Evolutionary conservation across 1,140 invertebrate genomes (phyloP), one percentile per base, ranked within the genome.

Genomic region (Drosophila ficusphila): DNA sequence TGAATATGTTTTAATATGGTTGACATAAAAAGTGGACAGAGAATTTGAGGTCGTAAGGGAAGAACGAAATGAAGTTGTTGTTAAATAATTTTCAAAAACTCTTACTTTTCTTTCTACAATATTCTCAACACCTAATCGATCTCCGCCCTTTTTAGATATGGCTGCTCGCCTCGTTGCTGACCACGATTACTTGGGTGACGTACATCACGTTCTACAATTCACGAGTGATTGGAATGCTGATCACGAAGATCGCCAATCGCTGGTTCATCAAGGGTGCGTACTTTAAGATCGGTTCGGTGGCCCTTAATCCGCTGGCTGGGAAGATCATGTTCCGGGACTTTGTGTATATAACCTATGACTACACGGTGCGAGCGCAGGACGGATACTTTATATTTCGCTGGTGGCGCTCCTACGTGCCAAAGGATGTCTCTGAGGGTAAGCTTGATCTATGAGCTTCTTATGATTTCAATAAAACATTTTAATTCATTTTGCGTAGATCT

Each of bases 291-390:
- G 97, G 98, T 62, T 99, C 98, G 11, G 95, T 99, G 79, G 98
- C 97, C 2, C 92, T 99, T 31, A 98, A 98, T 92, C 96, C 97
- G 21, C 93, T 99, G 67, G 97, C 98, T 70, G 99, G 99, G 2
- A 99, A 99, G 93, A 96, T 99, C 34, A 99, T 99, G 98, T 99
- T 99, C 92, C 94, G 98, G 72, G 97, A 99, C 93, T 94, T 99
- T 86, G 95, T 97, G 46, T 98, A 97, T 79, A 97, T 99, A 34
- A 98, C 97, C 42, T 96, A 98, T 92, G 98, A 99, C 93, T 99
- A 97, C 92, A 97, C 97, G 29, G 91, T 99, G 33, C 94, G 98
- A 76, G 94, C 99, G 65, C 98, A 99, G 92, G 98, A 99, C 94
- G 99, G 98, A 4, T 99, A 97, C 94, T 93, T 98, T 48, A 98